These are phyloP conservation scores for Siphonodentalium dalli DNA, from an alignment of 2,888 invertebrate species.

Conservation along the genomic window DNA sequence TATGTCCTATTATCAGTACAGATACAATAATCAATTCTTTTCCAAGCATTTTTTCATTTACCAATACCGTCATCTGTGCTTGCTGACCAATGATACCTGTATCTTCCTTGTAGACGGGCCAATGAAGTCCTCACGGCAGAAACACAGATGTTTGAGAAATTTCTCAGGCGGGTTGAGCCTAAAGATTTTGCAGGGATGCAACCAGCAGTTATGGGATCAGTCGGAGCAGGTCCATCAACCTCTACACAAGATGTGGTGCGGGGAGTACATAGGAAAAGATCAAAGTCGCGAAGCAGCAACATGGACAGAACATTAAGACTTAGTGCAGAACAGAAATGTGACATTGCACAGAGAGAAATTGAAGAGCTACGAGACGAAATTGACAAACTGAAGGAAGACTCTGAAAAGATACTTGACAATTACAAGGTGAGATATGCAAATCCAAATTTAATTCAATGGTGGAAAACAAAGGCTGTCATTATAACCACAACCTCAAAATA, in stretches of 20 bases:
- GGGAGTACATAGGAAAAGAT: slow-evolving; percentile 53
- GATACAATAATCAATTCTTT: no score
- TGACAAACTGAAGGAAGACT: slow-evolving; percentile 58
- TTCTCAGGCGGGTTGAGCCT: slow-evolving; percentile 59
- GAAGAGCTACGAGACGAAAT: slow-evolving; percentile 63
- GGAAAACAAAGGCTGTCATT: no score
- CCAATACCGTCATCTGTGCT: no score
- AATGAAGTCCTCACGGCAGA: slow-evolving; percentile 63
- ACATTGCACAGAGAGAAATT: slow-evolving; percentile 64
- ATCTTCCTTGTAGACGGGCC: slow-evolving; percentile 46
- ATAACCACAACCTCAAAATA: no score
- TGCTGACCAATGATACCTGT: no score
- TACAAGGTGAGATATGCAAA: slow-evolving; percentile 62
- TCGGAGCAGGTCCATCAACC: slow-evolving; percentile 41
- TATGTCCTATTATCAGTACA: no score
- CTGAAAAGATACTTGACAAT: slow-evolving; percentile 62
- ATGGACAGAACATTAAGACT: slow-evolving; percentile 58
- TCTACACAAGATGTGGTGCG: slow-evolving; percentile 43
- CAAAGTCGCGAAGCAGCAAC: slow-evolving; percentile 58
- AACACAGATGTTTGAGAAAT: slow-evolving; percentile 65
- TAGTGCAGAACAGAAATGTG: slow-evolving; percentile 64
- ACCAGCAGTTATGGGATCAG: slow-evolving; percentile 13
- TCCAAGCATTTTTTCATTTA: no score
- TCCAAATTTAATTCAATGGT: no score
- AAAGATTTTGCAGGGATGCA: slow-evolving; percentile 40